Conservation (phyloP, 2,797 vertebrate genomes). For the Pachyuromys duprasi region DNA sequence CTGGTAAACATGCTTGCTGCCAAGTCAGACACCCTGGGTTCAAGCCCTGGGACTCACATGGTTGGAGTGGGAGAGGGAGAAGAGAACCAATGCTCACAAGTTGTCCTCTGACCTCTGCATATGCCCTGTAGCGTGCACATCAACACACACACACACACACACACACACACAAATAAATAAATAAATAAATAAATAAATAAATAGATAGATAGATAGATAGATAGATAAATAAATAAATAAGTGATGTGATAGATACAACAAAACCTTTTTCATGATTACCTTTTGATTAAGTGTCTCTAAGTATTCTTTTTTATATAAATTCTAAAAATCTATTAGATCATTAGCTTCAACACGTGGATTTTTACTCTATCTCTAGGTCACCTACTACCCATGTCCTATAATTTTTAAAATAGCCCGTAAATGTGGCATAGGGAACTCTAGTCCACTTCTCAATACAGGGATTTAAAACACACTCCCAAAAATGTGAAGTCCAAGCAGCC, state of each 20-base stretch:
- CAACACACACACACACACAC: neutral
- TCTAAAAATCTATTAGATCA: neutral
- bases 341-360: neutral
- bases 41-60: neutral
- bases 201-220: too few species aligned
- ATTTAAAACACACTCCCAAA: neutral
- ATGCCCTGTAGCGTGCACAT: neutral
- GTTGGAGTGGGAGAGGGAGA: too few species aligned
- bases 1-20: too few species aligned
- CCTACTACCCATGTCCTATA: neutral
- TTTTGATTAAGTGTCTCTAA: constrained; percentile 2
- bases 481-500: neutral
- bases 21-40: neutral
- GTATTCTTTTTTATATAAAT: neutral
- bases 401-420: neutral
- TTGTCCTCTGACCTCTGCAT: neutral
- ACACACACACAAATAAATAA: too few species aligned
- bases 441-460: neutral
- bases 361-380: neutral
- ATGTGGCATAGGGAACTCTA: neutral
- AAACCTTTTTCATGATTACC: neutral
- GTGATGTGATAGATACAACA: neutral
- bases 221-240: neutral
- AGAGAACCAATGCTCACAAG: neutral
- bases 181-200: too few species aligned